These are phyloP conservation scores for Pachypanchax playfairii DNA, from an alignment of 2,113 vertebrate species.

Conservation along the genomic window DNA sequence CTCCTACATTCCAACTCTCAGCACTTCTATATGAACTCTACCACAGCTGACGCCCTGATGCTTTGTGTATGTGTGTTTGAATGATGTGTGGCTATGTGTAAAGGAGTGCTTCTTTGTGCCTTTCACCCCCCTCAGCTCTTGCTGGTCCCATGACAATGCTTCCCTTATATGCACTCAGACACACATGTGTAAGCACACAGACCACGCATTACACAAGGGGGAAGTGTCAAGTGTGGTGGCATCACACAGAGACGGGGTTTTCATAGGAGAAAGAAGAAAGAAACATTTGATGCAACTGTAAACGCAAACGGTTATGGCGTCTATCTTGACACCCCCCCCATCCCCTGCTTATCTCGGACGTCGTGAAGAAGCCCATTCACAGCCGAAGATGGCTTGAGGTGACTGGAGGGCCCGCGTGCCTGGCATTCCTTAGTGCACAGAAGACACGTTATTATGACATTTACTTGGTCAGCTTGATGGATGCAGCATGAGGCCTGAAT, in stretches of 20 bases:
- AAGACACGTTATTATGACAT: constrained; percentile 80
- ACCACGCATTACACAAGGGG: constrained; percentile 18
- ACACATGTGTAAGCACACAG: constrained; percentile 45
- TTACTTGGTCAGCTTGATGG: constrained; percentile 65
- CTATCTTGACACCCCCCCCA: background rate
- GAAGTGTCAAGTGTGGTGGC: constrained; percentile 36
- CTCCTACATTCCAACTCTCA: constrained; percentile 42
- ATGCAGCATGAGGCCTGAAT: constrained; percentile 57
- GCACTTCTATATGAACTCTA: constrained; percentile 59
- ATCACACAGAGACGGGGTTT: constrained; percentile 17
- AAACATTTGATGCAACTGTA: constrained; percentile 44
- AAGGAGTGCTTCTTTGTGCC: constrained; percentile 64
- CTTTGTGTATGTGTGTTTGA: constrained; percentile 30
- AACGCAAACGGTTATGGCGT: constrained; percentile 41
- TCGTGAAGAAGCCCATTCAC: constrained; percentile 72
- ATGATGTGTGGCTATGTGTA: constrained; percentile 53
- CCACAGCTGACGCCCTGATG: constrained; percentile 61
- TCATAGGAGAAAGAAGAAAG: constrained; percentile 55
- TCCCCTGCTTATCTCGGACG: constrained; percentile 53
- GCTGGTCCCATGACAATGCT: constrained; percentile 72
- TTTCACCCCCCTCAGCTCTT: constrained; percentile 58
- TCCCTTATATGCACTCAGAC: constrained; percentile 65
- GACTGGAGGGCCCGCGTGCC: constrained; percentile 71
- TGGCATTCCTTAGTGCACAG: constrained; percentile 77
- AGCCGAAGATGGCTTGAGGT: constrained; percentile 69